These are phyloP conservation scores for Rhogogaster chlorosoma DNA, from an alignment of 2,888 invertebrate genomes.

Conservation along the genomic window DNA sequence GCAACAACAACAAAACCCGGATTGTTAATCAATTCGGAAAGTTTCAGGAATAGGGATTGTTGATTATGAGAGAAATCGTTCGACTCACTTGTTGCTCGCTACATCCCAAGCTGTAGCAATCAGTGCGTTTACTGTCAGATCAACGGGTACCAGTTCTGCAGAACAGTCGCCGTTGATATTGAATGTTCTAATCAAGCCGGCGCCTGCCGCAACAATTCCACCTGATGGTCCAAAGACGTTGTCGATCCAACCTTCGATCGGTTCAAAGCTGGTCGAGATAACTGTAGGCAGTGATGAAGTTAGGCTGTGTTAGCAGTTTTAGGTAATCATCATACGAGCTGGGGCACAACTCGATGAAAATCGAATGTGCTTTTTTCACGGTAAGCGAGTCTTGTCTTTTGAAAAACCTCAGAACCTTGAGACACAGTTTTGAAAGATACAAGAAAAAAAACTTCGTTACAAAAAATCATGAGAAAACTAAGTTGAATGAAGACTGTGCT, in stretches of 20 bases:
- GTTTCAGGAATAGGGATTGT: neutral
- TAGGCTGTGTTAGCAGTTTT: neutral
- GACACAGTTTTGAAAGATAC: neutral
- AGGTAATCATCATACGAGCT: neutral
- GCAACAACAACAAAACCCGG: neutral
- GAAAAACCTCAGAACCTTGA: neutral
- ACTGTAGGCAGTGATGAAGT: constrained; percentile 69
- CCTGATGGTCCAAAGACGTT: constrained; percentile 83
- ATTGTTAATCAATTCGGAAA: neutral
- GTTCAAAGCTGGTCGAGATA: constrained; percentile 79
- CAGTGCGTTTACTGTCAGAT: constrained; percentile 77
- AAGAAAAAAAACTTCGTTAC: neutral
- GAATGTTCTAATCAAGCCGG: constrained; percentile 80
- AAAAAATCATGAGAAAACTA: neutral
- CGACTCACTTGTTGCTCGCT: constrained; percentile 74
- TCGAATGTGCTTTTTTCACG: neutral
- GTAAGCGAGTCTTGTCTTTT: neutral
- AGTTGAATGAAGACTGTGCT: too few relatives aligned
- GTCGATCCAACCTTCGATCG: constrained; percentile 84
- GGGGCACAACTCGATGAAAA: neutral
- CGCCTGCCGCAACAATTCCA: constrained; percentile 78
- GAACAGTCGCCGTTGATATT: constrained; percentile 68
- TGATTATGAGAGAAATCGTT: neutral
- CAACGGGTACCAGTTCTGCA: constrained; percentile 78
- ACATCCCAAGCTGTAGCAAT: constrained; percentile 77